Evolutionary conservation across 2,113 vertebrate genomes (phyloP), one percentile per base, ranked within the genome.

Genomic region (Petrocephalus microphthalmus): DNA sequence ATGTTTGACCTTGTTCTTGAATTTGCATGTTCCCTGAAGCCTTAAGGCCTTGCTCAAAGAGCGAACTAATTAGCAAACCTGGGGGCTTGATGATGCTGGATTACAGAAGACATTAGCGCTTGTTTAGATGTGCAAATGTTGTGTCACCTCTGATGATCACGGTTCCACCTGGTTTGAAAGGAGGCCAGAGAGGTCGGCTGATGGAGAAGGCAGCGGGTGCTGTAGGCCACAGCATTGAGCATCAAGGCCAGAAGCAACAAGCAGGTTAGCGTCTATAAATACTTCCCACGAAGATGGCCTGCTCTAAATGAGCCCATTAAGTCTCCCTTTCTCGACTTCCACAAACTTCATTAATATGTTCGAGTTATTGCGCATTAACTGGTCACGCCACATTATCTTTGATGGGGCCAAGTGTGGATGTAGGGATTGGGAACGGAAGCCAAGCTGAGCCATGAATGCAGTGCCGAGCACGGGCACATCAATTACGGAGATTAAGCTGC

Each of bases 401-500:
- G 71, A 78, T 78, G 71, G 71, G 71, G 33, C 71, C 71, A 19
- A 78, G 33, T 78, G 71, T 78, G 67, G 67, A 15, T 15, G 2
- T 42, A 29, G 33, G 71, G 29, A 19, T 15, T 13, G 11, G 53
- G 53, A 54, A 54, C 53, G 5, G 2, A 54, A 19, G 11, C 53
- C 11, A 13, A 54, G 17, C 71, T 1, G 13, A 19, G 33, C 71
- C 33, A 0, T 1, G 37, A 33, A 78, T 19, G 71, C 0, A 42
- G 15, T 20, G 71, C 71, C 15, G 71, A 33, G 71, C 5, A 0
- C 33, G 15, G 1, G 33, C 71, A 7, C 71, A 42, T 78, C 17
- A 78, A 78, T 78, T 78, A 78, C 37, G 42, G 71, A 78, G 71
- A 78, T 78, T 78, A 78, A 78, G 71, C 71, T 42, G 37, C 33